phyloP scores from a whole-genome alignment of 23 tunicate genomes.

The Trididemnum clinides region DNA sequence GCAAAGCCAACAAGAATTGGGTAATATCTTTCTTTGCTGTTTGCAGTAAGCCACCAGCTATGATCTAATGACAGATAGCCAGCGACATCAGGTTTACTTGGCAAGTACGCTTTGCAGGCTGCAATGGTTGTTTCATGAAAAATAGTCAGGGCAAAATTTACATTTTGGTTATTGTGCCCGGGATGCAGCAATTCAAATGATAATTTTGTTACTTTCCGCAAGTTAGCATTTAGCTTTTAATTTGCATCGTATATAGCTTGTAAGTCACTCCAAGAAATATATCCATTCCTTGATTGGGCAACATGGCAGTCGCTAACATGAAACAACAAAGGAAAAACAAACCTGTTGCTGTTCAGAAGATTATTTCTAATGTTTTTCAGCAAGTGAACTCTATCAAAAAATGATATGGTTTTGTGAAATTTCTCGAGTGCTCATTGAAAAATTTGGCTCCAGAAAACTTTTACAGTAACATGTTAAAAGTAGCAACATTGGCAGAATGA shows the following conservation, averaged over 20 bases:
- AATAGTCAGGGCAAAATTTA: neutral
- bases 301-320: neutral
- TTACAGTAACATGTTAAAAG: neutral
- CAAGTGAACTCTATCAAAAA: slow-evolving; percentile 10
- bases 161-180: slow-evolving; percentile 20
- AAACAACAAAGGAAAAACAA: neutral
- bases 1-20: neutral
- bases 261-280: neutral
- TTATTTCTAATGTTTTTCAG: neutral
- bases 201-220: slow-evolving; percentile 1
- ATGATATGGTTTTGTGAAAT: neutral
- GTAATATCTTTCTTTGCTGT: neutral
- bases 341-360: neutral
- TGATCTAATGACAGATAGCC: neutral
- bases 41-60: neutral
- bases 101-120: slow-evolving; percentile 1
- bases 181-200: neutral
- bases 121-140: slow-evolving; percentile 16
- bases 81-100: neutral
- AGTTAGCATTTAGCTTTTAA: neutral
- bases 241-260: neutral
- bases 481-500: neutral
- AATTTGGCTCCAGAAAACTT: neutral
- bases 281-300: neutral
- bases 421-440: neutral